Evolutionary conservation across 2,888 invertebrate genomes (phyloP).

Genomic region (Ligdia adustata): DNA sequence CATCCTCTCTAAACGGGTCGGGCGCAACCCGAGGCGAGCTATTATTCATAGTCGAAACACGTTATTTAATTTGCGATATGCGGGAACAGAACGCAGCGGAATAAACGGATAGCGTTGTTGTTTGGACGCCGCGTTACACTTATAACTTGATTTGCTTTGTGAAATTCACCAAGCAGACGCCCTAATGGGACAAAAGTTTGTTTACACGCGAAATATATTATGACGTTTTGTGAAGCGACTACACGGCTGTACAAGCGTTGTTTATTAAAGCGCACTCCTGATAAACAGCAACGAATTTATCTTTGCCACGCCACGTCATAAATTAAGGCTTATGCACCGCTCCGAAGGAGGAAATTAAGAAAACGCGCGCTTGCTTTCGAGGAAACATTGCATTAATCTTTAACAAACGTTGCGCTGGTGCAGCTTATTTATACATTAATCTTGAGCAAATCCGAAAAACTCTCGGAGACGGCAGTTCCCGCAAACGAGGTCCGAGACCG

Average conservation of each 20-base stretch:
- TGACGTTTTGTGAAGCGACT: conserved; percentile 52
- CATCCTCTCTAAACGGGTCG: conserved; percentile 42
- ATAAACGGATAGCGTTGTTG: conserved; percentile 69
- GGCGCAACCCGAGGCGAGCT: conserved; percentile 44
- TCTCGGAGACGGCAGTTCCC: conserved; percentile 63
- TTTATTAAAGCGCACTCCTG: conserved; percentile 58
- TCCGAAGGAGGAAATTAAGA: conserved; percentile 63
- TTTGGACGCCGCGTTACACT: conserved; percentile 65
- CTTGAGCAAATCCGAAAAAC: conserved; percentile 46
- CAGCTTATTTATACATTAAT: conserved; percentile 44
- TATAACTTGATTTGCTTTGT: conserved; percentile 78
- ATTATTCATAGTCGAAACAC: conserved; percentile 69
- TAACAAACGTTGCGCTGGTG: conserved; percentile 39
- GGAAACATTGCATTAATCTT: conserved; percentile 57
- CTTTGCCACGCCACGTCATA: conserved; percentile 61
- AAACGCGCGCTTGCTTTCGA: conserved; percentile 54
- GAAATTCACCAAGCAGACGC: conserved; percentile 66
- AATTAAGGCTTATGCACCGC: conserved; percentile 62
- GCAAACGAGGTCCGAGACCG: conserved; percentile 76
- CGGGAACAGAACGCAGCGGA: conserved; percentile 66
- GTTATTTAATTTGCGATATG: conserved; percentile 78
- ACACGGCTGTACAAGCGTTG: conserved; percentile 43
- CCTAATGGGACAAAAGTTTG: conserved; percentile 65
- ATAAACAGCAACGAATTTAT: conserved; percentile 66
- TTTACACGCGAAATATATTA: conserved; percentile 69